Conservation (phyloP, 1,140 invertebrate species). For the Cyrtorhinus lividipennis region DNA sequence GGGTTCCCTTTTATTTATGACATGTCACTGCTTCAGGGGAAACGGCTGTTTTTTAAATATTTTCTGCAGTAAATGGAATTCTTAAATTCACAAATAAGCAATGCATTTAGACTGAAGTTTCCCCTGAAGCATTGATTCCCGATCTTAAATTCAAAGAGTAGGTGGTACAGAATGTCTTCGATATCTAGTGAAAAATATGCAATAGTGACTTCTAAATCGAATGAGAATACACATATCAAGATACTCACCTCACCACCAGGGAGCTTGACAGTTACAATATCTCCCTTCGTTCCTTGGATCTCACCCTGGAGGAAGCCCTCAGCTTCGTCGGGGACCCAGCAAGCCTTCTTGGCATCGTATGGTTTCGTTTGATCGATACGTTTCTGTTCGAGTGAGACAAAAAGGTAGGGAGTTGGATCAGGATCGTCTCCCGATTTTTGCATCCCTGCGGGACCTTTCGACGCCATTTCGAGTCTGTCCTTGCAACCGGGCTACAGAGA, state of each 20-base stretch:
- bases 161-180: no score
- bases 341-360: conserved; percentile 98
- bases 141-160: no score
- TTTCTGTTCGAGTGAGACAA: conserved; percentile 88
- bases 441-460: conserved; percentile 18
- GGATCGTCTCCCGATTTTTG: conserved; percentile 66
- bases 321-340: conserved; percentile 96
- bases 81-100: no score
- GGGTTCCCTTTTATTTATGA: no score
- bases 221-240: no score
- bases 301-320: conserved; percentile 94
- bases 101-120: no score
- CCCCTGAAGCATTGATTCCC: no score
- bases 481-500: conserved; percentile 18
- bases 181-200: no score
- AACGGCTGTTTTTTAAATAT: no score
- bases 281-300: conserved; percentile 96
- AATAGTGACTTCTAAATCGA: no score
- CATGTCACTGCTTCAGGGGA: no score
- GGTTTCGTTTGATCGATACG: conserved; percentile 92
- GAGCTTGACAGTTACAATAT: conserved; percentile 79
- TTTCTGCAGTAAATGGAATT: no score
- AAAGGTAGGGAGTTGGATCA: conserved; percentile 87
- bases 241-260: conserved; percentile 78
- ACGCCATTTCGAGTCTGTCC: conserved; percentile 19